These are phyloP conservation scores for Holcopasites calliopsidis DNA, from an alignment of 1,140 invertebrate species.

Conservation along the genomic window DNA sequence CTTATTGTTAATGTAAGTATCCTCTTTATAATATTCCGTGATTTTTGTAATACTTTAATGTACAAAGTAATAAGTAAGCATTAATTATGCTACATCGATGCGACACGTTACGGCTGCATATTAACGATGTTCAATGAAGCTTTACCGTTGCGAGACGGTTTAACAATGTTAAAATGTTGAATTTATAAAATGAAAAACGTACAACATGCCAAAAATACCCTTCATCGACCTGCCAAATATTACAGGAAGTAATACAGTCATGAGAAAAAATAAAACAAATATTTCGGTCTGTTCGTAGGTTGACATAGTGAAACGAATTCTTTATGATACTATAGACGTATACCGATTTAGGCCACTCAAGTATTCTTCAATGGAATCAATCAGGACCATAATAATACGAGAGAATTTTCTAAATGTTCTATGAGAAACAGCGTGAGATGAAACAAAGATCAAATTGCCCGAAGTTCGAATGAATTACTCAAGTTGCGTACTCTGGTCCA, in stretches of 20 bases:
- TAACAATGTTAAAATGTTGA: not conserved
- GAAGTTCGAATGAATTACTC: not conserved
- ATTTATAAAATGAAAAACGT: not conserved
- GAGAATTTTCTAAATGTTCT: not conserved
- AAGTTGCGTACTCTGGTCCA: constrained; percentile 49
- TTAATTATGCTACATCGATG: constrained; percentile 13
- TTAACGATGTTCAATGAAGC: constrained; percentile 11
- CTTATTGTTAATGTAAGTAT: constrained; percentile 41
- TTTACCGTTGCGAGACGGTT: not conserved
- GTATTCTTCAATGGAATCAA: not conserved
- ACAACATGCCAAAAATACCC: not conserved
- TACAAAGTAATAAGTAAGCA: constrained; percentile 28
- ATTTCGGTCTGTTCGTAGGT: not conserved
- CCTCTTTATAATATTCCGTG: constrained; percentile 1
- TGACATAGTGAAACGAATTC: constrained; percentile 4
- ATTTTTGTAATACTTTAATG: constrained; percentile 35
- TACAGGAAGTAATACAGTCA: not conserved
- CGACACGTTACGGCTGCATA: not conserved
- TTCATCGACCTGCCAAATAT: not conserved
- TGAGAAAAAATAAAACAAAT: not conserved
- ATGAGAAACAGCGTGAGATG: not conserved
- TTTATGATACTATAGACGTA: not conserved
- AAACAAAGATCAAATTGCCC: not conserved
- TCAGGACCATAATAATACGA: not conserved
- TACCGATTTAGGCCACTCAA: constrained; percentile 1